Percentiles rank a stretch among this genome's conserved stretches.
Evolutionary conservation across 2,797 vertebrate genomes (phyloP).

Genomic region (Sciurus vulgaris): DNA sequence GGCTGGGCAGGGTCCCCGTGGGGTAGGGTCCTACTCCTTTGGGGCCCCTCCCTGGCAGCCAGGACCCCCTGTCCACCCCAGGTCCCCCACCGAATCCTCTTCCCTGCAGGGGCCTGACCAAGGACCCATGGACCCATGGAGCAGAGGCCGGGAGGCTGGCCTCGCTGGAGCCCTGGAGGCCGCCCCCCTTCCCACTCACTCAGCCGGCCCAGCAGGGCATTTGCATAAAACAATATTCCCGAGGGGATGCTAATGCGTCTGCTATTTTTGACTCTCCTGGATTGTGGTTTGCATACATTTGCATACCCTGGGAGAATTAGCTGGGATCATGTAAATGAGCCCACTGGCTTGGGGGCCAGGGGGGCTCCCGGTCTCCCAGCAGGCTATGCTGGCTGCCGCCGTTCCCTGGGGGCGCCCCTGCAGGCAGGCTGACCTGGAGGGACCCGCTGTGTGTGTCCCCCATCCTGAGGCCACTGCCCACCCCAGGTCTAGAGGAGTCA

Average conservation of each 20-base stretch:
- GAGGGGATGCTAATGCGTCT: slow-evolving; percentile 91
- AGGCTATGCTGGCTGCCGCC: not conserved
- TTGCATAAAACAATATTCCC: slow-evolving; percentile 91
- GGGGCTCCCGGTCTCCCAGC: not conserved
- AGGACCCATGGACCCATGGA: not conserved
- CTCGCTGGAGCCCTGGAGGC: slow-evolving; percentile 55
- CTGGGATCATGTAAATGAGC: slow-evolving; percentile 91
- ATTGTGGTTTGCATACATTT: slow-evolving; percentile 93
- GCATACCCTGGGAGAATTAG: slow-evolving; percentile 92
- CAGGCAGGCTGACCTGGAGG: not conserved
- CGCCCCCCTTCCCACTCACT: not conserved
- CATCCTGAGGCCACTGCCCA: not conserved
- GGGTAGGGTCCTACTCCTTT: not conserved
- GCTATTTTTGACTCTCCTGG: slow-evolving; percentile 92
- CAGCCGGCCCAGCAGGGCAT: slow-evolving; percentile 82
- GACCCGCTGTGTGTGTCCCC: not conserved
- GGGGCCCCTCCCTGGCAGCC: not conserved
- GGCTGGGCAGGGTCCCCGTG: not conserved
- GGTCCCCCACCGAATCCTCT: too few species aligned
- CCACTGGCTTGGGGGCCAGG: slow-evolving; percentile 83
- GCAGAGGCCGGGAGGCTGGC: slow-evolving; percentile 76
- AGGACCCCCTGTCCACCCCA: too few species aligned
- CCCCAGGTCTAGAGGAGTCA: not conserved
- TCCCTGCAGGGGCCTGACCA: not conserved
- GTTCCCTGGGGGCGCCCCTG: not conserved